phyloP scores from a whole-genome alignment of 2,113 vertebrate genomes.

The Vanacampus margaritifer region DNA sequence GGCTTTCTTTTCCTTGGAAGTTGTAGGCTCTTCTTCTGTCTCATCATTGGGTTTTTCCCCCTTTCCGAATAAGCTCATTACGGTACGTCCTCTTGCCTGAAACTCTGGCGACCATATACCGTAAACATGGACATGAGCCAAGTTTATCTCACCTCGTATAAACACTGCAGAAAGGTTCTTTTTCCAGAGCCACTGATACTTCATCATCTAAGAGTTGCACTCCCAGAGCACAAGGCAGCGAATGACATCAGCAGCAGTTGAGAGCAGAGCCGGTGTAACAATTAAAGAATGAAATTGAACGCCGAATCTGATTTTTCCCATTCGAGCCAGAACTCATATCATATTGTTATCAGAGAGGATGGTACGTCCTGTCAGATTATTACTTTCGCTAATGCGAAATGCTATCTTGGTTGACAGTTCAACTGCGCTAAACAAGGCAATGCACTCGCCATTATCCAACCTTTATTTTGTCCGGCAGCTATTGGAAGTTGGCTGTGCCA shows the following conservation, averaged over 20 bases:
- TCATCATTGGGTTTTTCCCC: neutral
- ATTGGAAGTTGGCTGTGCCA: no score
- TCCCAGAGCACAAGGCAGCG: neutral
- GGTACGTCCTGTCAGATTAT: no score
- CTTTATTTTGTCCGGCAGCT: no score
- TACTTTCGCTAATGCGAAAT: no score
- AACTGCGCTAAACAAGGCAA: no score
- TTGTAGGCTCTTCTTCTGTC: neutral
- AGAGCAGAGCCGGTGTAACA: neutral
- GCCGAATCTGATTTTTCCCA: no score
- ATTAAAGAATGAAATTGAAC: no score
- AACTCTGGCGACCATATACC: neutral
- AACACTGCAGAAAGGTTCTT: neutral
- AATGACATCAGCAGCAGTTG: neutral
- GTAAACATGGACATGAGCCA: neutral
- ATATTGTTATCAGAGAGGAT: no score
- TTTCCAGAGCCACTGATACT: neutral
- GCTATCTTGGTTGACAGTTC: no score
- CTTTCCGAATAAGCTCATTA: neutral
- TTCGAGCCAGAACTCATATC: no score
- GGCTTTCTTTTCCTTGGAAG: neutral
- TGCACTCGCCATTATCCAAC: no score
- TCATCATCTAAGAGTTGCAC: neutral
- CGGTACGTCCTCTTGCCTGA: neutral
- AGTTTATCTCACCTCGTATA: conserved; percentile 2